Base-by-base conservation (phyloP, 2,797 vertebrate species). In the Glyptemys insculpta region DNA sequence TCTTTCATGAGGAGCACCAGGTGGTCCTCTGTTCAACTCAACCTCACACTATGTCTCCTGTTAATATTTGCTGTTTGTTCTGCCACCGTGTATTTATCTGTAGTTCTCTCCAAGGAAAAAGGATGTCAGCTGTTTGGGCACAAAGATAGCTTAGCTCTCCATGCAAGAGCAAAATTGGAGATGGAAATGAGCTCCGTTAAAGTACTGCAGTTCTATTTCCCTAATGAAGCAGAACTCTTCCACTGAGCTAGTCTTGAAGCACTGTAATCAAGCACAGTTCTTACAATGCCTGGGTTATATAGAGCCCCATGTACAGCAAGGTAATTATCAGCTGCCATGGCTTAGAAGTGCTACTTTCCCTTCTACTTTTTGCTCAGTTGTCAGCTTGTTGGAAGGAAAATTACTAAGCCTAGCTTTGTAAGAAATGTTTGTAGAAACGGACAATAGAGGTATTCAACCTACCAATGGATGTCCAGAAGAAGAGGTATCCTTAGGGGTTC, bases 271-370 rank as follows among this genome's bases (percentile, higher is more conserved):
- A 96, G 93, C 91, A 93, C 87, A 94, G 89, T 97, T 95, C 96
- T 97, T 93, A 95, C 97, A 98, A 80, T 89, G 86, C 96, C 95
- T 94, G 93, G 94, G 96, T 97, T 98, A 96, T 96, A 97, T 96
- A 96, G 83, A 98, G 96, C 91, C 94, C 89, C 97, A 89, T 31
- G 82, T 96, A 93, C 95, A 98, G 93, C 82, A 97, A 92, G 92
- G 96, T 98, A 98, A 98, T 98, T 98, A 98, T 98, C 97, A 98
- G 97, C 96, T 98, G 98, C 95, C 97, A 97, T 1, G 0, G 56
- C 82, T 94, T 93, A 96, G 89, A 98, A 98, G 86, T 76, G 59
- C 88, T 96, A 89, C 94, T 88, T 95, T 98, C 96, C 94, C 59
- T 83, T 89, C 72, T 94, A 85, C 23, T 4, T 96, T 97, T 97